Evolutionary conservation across 2,888 invertebrate genomes (phyloP).

Genomic region (Iselma pallidipennis): DNA sequence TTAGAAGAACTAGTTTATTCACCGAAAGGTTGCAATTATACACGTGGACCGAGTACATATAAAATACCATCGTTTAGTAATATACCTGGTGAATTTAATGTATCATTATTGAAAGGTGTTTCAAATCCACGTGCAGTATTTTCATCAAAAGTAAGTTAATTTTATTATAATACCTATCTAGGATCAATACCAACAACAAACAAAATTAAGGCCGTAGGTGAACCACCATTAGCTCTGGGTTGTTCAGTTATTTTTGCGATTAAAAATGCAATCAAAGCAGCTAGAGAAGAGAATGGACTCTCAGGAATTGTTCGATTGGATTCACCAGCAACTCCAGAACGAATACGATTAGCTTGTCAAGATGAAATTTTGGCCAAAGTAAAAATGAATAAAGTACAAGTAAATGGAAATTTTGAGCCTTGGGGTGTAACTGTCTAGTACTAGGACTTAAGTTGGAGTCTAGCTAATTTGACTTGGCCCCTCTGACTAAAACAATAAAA

Average conservation of each 20-base stretch:
- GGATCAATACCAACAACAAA: conserved; percentile 75
- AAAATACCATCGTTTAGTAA: conserved; percentile 93
- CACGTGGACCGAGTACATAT: conserved; percentile 90
- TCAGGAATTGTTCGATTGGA: conserved; percentile 66
- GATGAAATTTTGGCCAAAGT: conserved; percentile 83
- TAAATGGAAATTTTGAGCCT: conserved; percentile 62
- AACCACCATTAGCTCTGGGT: conserved; percentile 91
- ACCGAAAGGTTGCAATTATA: conserved; percentile 78
- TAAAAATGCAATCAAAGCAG: conserved; percentile 81
- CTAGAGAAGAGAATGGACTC: conserved; percentile 73
- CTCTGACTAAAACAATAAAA: too few relatives aligned
- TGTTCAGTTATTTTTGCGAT: conserved; percentile 87
- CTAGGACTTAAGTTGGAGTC: too few relatives aligned
- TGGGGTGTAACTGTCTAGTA: conserved; percentile 72
- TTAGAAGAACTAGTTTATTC: conserved; percentile 89
- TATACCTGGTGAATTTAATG: conserved; percentile 90
- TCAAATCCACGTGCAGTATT: conserved; percentile 90
- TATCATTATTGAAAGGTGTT: conserved; percentile 87
- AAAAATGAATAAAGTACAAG: conserved; percentile 63
- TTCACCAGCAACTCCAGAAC: conserved; percentile 85
- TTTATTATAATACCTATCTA: conserved; percentile 68
- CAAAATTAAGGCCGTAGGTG: conserved; percentile 83
- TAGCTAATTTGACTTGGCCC: too few relatives aligned
- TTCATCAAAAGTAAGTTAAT: conserved; percentile 81
- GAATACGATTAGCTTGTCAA: conserved; percentile 88